Evolutionary conservation across 2,888 invertebrate species (phyloP), one percentile per base, ranked within the genome.

Genomic region (Anthophora plumipes): DNA sequence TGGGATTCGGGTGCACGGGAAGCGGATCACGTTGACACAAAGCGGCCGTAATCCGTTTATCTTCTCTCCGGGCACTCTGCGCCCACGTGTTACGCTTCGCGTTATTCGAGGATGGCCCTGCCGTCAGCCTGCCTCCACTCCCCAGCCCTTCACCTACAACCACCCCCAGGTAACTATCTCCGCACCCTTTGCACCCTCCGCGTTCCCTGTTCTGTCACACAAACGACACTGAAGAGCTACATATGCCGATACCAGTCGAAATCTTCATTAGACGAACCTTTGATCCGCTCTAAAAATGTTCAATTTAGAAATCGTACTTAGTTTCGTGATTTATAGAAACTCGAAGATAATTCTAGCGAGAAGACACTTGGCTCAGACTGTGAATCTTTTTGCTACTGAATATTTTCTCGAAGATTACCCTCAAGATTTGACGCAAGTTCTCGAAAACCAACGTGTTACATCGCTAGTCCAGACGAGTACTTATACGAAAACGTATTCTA

Each of bases 1-100:
- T 84, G 86, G 88, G 88, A 90, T 90, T 91, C 88, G 91, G 90
- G 88, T 89, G 91, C 91, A 90, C 88, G 91, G 89, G 91, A 93
- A 92, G 91, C 91, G 92, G 92, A 92, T 92, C 91, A 91, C 92
- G 92, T 91, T 92, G 93, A 93, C 92, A 93, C 93, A 93, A 93
- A 93, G 93, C 93, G 91, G 83, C 92, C 92, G 92, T 93, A 93
- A 93, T 93, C 93, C 93, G 93, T 93, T 93, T 93, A 93, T 93
- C 93, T 93, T 90, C 91, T 91, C 90, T 90, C 89, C 89, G 91
- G 90, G 90, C 91, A 89, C 90, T 91, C 87, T 84, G 89, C 87
- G 88, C 88, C 87, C 89, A 89, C 89, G 89, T 89, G 89, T 89
- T 88, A 86, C 88, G 87, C 87, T 85, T 75, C 82, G 84, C 88